Percentiles rank a stretch among this genome's conserved stretches.
Evolutionary conservation across 2,797 vertebrate genomes (phyloP).

Genomic region (Microchirus variegatus): DNA sequence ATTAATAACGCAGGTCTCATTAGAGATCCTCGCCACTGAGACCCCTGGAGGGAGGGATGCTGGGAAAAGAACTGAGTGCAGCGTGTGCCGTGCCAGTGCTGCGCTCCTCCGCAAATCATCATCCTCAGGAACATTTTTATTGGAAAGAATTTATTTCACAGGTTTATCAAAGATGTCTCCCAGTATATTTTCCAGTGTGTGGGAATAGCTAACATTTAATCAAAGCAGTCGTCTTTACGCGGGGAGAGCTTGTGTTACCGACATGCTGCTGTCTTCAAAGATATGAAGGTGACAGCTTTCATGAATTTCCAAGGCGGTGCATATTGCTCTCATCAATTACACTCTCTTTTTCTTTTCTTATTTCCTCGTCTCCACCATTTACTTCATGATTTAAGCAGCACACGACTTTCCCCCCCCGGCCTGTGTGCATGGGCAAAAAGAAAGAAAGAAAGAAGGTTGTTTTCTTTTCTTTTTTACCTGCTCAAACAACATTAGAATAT

Average conservation of each 20-base stretch:
- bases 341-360: constrained; percentile 41
- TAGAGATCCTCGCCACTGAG: constrained; percentile 78
- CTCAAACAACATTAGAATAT: constrained; percentile 56
- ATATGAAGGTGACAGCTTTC: constrained; percentile 74
- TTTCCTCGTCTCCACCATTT: constrained; percentile 45
- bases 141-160: constrained; percentile 79
- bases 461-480: constrained; percentile 10
- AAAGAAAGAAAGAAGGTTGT: constrained; percentile 2
- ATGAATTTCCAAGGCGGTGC: constrained; percentile 71
- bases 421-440: constrained; percentile 19
- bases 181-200: constrained; percentile 73
- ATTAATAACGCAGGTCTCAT: constrained; percentile 82
- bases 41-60: constrained; percentile 75
- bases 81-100: constrained; percentile 56
- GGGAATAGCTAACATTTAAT: constrained; percentile 65
- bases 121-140: constrained; percentile 77
- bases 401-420: too few species aligned
- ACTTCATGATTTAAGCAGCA: constrained; percentile 47
- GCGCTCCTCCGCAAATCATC: constrained; percentile 78
- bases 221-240: constrained; percentile 59
- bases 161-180: constrained; percentile 76
- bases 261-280: constrained; percentile 77
- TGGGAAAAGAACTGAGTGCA: constrained; percentile 72
- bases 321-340: constrained; percentile 76
- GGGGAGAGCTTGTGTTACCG: constrained; percentile 74